Base-by-base conservation (phyloP, 1,140 invertebrate genomes). In the Gonatopus flavifemur region DNA sequence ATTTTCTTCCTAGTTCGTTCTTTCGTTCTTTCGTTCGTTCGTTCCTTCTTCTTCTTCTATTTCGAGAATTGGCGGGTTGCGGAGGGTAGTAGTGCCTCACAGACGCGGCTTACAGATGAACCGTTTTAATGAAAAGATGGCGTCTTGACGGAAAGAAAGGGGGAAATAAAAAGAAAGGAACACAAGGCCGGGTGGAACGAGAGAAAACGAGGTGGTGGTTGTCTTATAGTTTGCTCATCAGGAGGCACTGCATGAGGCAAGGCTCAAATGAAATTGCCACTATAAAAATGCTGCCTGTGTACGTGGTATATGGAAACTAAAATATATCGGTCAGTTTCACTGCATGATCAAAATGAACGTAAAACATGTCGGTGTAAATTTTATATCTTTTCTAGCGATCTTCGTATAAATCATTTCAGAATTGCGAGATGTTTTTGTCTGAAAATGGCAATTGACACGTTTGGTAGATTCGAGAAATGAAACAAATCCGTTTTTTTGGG, bases 111-210 rank as follows among this genome's bases (percentile, higher is more conserved):
- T 65, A 61, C 68, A 61, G 67, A 74, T 73, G 70, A 74, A 70
- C 55, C 69, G 67, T 66, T 73, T 71, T 74, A 74, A 76, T 76
- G 72, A 74, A 76, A 76, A 76, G 70, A 74, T 72, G 72, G 68
- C 69, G 66, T 57, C 55, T 32, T 32, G 12, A 19, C 32, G 44
- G 53, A 49, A 57, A 49, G 35, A 35, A 46, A 51, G 48, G 35
- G 31, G 20, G 20, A 16, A 43, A 36, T 48, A 31, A 30, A 36
- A 35, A 33, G 30, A 28, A 25, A 39, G 46, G 36, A 19, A 22
- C 10, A 16, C 3, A 2, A 9, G 28, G 25, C 10, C 28, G 9
- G 28, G 38, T 21, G 2, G 36, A 48, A 24, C 31, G 32, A 30
- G 32, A 50, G 25, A 10, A 13, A 15, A 42, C 9, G n/a, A 39